A percentile compares a stretch with the other conserved stretches of the same genome.
Conservation (phyloP, 2,797 vertebrate genomes). For the Cyprinodon diabolis region DNA sequence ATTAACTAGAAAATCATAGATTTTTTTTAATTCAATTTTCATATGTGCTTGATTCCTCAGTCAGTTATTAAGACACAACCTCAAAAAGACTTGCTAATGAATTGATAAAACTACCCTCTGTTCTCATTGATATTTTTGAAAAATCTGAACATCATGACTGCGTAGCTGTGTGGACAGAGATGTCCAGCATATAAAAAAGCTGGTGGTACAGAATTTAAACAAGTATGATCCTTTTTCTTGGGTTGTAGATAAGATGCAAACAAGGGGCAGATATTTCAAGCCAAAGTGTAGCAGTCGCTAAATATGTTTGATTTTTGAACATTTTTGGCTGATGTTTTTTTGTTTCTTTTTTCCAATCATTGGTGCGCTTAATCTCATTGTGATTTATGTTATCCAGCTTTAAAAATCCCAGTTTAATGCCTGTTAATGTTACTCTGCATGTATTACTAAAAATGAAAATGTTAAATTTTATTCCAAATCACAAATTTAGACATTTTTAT, state of each 20-base stretch:
- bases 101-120: background rate
- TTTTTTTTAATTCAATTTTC: background rate
- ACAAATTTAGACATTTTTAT: background rate
- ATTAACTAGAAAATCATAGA: background rate
- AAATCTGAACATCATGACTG: slow-evolving; percentile 4
- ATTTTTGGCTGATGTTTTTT: background rate
- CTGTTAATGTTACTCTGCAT: background rate
- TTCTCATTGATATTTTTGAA: slow-evolving; percentile 5
- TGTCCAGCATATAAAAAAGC: slow-evolving; percentile 2
- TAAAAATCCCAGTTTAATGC: background rate
- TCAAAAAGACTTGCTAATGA: background rate
- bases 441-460: background rate
- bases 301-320: background rate
- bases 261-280: background rate
- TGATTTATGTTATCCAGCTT: background rate
- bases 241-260: background rate
- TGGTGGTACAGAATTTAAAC: slow-evolving; percentile 1
- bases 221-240: background rate
- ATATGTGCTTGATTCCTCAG: background rate
- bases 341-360: background rate
- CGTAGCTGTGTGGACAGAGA: background rate
- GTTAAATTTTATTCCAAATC: background rate
- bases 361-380: background rate
- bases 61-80: background rate
- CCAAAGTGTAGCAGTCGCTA: background rate